These are phyloP conservation scores for Cyprinella venusta DNA, from an alignment of 2,797 vertebrate species.

Conservation along the genomic window DNA sequence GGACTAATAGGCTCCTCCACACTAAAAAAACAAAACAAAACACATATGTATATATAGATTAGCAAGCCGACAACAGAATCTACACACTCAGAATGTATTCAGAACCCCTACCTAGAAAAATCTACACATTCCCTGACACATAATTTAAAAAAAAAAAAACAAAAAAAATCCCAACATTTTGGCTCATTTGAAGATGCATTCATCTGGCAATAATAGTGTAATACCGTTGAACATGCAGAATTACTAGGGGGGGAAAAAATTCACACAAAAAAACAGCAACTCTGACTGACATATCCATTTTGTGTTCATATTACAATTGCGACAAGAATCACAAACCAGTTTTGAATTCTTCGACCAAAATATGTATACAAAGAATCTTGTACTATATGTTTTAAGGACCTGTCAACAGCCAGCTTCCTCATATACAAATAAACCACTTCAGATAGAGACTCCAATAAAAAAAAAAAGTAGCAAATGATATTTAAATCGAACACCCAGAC, in stretches of 20 bases:
- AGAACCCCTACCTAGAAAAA: not conserved
- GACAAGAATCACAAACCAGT: not conserved
- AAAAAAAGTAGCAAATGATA: not conserved
- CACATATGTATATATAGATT: not conserved
- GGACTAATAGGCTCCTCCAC: slow-evolving; percentile 74
- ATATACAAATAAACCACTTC: not conserved
- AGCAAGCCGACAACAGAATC: not conserved
- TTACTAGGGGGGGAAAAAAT: not conserved
- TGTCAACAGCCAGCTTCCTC: not conserved
- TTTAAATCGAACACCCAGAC: not conserved
- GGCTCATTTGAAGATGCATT: not conserved
- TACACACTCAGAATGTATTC: not conserved
- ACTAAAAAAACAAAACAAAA: slow-evolving; percentile 56
- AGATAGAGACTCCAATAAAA: not conserved
- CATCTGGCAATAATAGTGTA: not conserved
- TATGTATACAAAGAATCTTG: not conserved
- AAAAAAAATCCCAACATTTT: too few relatives aligned
- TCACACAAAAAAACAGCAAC: not conserved
- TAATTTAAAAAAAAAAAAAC: not conserved
- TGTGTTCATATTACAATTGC: not conserved
- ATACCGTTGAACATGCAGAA: not conserved
- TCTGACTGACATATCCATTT: not conserved
- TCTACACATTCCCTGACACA: not conserved
- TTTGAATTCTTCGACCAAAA: not conserved
- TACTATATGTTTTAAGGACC: not conserved